Conservation (phyloP, 2,888 invertebrate genomes). For the Muschampia plurimacula region DNA sequence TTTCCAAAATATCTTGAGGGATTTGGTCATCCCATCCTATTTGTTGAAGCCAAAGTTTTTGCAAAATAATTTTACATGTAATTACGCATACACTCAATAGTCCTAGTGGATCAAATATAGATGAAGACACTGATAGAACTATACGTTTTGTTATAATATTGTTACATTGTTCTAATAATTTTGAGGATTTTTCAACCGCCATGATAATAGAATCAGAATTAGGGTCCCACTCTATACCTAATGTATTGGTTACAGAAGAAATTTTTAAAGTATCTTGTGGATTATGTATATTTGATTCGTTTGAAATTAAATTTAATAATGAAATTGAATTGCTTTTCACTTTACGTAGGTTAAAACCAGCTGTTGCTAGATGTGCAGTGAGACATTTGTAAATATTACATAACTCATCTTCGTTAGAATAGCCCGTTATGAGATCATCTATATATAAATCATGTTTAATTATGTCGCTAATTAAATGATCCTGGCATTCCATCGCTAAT, state of each 20-base stretch:
- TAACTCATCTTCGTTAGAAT: not conserved
- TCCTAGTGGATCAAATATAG: no score
- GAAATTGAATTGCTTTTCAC: not conserved
- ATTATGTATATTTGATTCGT: not conserved
- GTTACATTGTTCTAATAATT: no score
- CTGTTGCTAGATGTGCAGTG: not conserved
- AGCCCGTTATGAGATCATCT: not conserved
- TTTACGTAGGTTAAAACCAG: not conserved
- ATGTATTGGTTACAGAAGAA: not conserved
- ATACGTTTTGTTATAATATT: no score
- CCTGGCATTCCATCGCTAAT: not conserved
- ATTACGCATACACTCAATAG: no score
- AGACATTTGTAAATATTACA: not conserved
- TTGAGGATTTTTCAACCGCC: no score
- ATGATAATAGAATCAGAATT: no score
- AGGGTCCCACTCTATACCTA: not conserved
- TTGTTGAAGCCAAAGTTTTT: no score
- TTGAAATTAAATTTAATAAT: conserved; percentile 4
- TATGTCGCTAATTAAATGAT: not conserved
- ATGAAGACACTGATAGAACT: no score
- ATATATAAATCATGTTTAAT: not conserved
- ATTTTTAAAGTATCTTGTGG: not conserved
- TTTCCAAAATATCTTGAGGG: no score
- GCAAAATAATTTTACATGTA: no score
- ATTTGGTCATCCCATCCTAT: no score